phyloP scores from a whole-genome alignment of 2,888 invertebrate genomes.

The Temnothorax rugatulus region DNA sequence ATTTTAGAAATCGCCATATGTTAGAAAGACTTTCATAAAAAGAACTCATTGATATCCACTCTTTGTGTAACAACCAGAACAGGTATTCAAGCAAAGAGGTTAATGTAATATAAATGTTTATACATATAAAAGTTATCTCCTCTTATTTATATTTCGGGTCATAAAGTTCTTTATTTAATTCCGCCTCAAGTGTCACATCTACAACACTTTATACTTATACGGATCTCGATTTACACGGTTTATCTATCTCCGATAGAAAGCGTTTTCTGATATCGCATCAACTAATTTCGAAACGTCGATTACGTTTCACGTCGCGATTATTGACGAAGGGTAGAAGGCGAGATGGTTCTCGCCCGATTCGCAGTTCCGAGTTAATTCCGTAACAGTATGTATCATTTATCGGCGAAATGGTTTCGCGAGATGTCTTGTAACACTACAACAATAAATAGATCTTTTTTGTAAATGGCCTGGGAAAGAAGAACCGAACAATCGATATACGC shows the following conservation, averaged over 20 bases:
- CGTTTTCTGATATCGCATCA: conserved; percentile 35
- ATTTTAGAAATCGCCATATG: neutral
- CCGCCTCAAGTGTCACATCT: neutral
- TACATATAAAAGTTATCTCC: neutral
- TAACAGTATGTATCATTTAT: conserved; percentile 49
- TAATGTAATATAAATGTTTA: neutral
- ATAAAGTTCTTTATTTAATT: neutral
- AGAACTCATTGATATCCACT: neutral
- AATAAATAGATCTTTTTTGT: conserved; percentile 30
- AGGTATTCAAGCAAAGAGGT: neutral
- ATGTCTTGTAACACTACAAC: conserved; percentile 10
- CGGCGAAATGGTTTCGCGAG: conserved; percentile 28
- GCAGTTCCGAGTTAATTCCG: neutral
- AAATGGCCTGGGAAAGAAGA: conserved; percentile 26
- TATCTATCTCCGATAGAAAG: conserved; percentile 13
- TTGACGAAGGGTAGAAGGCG: neutral
- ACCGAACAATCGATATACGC: conserved; percentile 29
- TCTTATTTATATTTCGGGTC: neutral
- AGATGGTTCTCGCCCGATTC: neutral
- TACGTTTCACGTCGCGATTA: conserved; percentile 4
- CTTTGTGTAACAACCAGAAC: neutral
- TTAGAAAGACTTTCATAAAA: neutral
- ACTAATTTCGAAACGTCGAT: conserved; percentile 46
- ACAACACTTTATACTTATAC: neutral
- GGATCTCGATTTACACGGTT: neutral